Evolutionary conservation across 2,888 invertebrate genomes (phyloP).

Genomic region (Lochmaea crataegi): DNA sequence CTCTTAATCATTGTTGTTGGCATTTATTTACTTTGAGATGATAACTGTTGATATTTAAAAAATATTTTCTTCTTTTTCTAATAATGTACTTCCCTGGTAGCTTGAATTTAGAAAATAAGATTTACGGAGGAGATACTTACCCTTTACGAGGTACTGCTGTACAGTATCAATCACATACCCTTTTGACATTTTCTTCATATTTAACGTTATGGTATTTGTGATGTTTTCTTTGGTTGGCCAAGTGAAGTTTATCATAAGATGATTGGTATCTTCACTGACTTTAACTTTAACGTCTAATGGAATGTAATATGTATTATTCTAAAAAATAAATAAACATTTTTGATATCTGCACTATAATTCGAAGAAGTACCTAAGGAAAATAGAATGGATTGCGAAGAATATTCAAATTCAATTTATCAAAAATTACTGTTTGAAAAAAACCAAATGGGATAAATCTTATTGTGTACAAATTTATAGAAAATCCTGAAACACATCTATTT

Average conservation of each 20-base stretch:
- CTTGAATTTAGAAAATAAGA: constrained; percentile 11
- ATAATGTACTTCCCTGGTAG: neutral
- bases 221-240: constrained; percentile 39
- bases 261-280: constrained; percentile 22
- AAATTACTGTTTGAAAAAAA: too few species aligned
- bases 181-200: constrained; percentile 29
- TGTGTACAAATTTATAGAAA: too few species aligned
- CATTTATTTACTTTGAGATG: too few species aligned
- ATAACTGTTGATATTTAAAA: constrained; percentile 3
- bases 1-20: too few species aligned
- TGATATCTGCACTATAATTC: neutral
- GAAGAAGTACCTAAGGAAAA: neutral
- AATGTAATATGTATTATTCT: constrained; percentile 39
- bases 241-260: constrained; percentile 40
- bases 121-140: constrained; percentile 33
- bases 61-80: neutral
- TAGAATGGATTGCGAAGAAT: too few species aligned
- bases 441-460: too few species aligned
- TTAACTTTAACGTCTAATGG: constrained; percentile 40
- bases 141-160: constrained; percentile 38
- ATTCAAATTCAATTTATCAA: too few species aligned
- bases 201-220: constrained; percentile 42
- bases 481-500: too few species aligned
- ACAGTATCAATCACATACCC: constrained; percentile 35
- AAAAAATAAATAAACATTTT: constrained; percentile 19